phyloP scores from a whole-genome alignment of 2,113 vertebrate species.

The Leptosomus discolor region DNA sequence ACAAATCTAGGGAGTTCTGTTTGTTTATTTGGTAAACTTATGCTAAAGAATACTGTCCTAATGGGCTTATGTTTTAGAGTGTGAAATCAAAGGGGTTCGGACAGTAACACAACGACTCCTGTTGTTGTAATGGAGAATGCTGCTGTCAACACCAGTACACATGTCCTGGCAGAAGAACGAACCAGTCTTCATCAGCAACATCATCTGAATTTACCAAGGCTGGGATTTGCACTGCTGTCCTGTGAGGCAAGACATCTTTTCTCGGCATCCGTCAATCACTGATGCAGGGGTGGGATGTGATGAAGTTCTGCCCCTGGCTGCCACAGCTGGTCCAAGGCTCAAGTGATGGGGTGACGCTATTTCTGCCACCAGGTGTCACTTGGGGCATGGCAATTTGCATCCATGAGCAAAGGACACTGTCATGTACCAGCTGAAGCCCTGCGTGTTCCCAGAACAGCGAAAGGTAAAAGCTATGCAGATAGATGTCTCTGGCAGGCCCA shows the following conservation, averaged over 20 bases:
- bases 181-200: background rate
- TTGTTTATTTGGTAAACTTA: background rate
- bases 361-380: slow-evolving; percentile 37
- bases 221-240: background rate
- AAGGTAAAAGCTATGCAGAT: background rate
- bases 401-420: rapidly evolving
- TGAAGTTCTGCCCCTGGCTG: background rate
- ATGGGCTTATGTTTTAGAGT: background rate
- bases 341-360: background rate
- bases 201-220: background rate
- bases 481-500: background rate
- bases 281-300: background rate
- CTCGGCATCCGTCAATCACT: background rate
- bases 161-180: background rate
- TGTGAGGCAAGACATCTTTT: background rate
- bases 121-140: background rate
- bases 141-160: background rate
- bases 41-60: background rate
- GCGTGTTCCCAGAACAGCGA: rapidly evolving
- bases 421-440: no score
- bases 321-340: background rate
- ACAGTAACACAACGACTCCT: background rate
- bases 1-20: background rate
- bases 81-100: background rate
- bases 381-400: background rate